A percentile compares a stretch with the other conserved stretches of the same genome.
Evolutionary conservation across 2,888 invertebrate genomes (phyloP).

Genomic region (Drosophila melanosoma): DNA sequence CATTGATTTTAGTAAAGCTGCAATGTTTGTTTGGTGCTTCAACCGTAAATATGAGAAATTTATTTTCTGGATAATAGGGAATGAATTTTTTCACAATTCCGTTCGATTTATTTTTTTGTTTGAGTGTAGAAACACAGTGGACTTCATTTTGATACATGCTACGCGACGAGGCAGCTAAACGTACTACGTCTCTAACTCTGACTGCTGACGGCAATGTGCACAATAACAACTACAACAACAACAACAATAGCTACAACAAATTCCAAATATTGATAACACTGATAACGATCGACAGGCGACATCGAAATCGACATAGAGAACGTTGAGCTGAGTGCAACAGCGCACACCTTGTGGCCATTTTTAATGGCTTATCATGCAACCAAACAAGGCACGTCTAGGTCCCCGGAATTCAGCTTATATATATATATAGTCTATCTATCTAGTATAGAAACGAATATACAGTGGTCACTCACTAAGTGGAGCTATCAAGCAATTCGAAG

Average conservation of each 20-base stretch:
- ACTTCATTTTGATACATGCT: constrained; percentile 77
- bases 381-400: constrained; percentile 39
- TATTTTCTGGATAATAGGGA: background rate
- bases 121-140: constrained; percentile 1
- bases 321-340: constrained; percentile 45
- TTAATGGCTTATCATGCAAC: constrained; percentile 74
- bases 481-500: background rate
- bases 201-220: constrained; percentile 42
- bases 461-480: background rate
- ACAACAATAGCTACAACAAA: background rate
- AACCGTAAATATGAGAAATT: background rate
- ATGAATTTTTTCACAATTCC: background rate
- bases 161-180: background rate
- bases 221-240: constrained; percentile 26
- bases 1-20: background rate
- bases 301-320: constrained; percentile 35
- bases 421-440: constrained; percentile 6
- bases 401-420: background rate
- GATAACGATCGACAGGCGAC: constrained; percentile 66
- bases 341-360: constrained; percentile 69
- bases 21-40: too few relatives aligned
- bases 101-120: background rate
- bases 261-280: constrained; percentile 70
- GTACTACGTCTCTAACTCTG: constrained; percentile 3
- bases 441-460: background rate